These are phyloP conservation scores for Galeopsomyia nigrocyanea DNA, from an alignment of 2,888 invertebrate genomes.

Conservation along the genomic window DNA sequence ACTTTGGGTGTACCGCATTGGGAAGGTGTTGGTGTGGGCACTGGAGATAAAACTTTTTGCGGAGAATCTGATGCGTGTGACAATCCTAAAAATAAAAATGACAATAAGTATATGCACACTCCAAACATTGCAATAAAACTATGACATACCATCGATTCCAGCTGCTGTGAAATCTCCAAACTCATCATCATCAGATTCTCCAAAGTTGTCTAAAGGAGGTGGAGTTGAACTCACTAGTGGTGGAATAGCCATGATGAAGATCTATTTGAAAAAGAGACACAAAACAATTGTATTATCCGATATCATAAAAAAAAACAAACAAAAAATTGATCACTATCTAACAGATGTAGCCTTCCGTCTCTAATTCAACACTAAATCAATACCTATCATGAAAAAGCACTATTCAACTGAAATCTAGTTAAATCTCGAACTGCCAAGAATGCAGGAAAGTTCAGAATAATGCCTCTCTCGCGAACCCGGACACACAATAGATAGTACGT, in stretches of 20 bases:
- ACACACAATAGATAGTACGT: too few relatives aligned
- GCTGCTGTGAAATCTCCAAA: slow-evolving; percentile 66
- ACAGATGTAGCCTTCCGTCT: too few relatives aligned
- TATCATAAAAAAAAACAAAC: too few relatives aligned
- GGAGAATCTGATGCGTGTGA: slow-evolving; percentile 65
- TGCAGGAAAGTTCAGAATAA: too few relatives aligned
- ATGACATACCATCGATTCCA: slow-evolving; percentile 62
- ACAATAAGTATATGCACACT: not conserved
- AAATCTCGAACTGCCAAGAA: too few relatives aligned
- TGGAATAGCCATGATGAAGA: slow-evolving; percentile 74
- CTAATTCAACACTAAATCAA: too few relatives aligned
- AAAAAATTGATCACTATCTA: too few relatives aligned
- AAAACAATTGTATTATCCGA: not conserved
- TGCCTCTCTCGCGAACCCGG: too few relatives aligned
- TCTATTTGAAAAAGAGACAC: not conserved
- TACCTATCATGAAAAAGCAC: too few relatives aligned
- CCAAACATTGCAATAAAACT: not conserved
- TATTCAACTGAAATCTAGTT: too few relatives aligned
- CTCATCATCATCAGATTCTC: slow-evolving; percentile 74
- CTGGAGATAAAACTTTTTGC: slow-evolving; percentile 58
- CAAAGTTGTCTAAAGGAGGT: slow-evolving; percentile 75
- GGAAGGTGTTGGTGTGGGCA: slow-evolving; percentile 59
- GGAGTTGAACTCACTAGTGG: slow-evolving; percentile 78
- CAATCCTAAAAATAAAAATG: slow-evolving; percentile 54
- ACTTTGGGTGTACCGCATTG: slow-evolving; percentile 59